Evolutionary conservation across 2,888 invertebrate genomes (phyloP).

Genomic region (Amphiduros pacificus): DNA sequence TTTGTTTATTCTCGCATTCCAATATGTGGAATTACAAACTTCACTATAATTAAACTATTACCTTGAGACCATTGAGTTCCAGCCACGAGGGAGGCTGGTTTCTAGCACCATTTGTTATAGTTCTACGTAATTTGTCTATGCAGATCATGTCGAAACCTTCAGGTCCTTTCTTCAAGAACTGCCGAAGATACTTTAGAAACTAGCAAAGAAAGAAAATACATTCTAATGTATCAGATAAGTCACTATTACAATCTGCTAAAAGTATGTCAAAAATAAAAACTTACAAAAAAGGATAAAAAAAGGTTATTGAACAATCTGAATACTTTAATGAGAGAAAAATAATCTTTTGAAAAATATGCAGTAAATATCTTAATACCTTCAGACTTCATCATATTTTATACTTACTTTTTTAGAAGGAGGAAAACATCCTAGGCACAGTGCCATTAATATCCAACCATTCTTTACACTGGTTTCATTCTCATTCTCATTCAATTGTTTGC

Average conservation of each 20-base stretch:
- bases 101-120: constrained; percentile 26
- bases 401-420: constrained; percentile 30
- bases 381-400: neutral
- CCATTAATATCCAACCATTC: constrained; percentile 32
- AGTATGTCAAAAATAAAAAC: neutral
- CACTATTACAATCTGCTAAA: neutral
- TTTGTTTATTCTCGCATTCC: too few relatives aligned
- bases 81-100: constrained; percentile 36
- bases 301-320: neutral
- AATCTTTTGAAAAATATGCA: neutral
- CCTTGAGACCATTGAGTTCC: constrained; percentile 28
- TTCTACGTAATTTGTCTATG: constrained; percentile 18
- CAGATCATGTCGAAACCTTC: constrained; percentile 24
- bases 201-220: neutral
- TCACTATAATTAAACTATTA: too few relatives aligned
- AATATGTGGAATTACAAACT: too few relatives aligned
- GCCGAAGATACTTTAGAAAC: constrained; percentile 19
- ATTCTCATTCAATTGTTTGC: constrained; percentile 30
- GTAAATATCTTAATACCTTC: neutral
- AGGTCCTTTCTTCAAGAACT: constrained; percentile 25
- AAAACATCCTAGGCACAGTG: constrained; percentile 33
- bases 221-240: neutral
- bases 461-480: constrained; percentile 20
- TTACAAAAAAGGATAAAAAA: neutral
- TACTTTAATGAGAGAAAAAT: neutral